Evolutionary conservation across 2,888 invertebrate genomes (phyloP), one percentile per base, ranked within the genome.

Genomic region (Rhingia rostrata): DNA sequence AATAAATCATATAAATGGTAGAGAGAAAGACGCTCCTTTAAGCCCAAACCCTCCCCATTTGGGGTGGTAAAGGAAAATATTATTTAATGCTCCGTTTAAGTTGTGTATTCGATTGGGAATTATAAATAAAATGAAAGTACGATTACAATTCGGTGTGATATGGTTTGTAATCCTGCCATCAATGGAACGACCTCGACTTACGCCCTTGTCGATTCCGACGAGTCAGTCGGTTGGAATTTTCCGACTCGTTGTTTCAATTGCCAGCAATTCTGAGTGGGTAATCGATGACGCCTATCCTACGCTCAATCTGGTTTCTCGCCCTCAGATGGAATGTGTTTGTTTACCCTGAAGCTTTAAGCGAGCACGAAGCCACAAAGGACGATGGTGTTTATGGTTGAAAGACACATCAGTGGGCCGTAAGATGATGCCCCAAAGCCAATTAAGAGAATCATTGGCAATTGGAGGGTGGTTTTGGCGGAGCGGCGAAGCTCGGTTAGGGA

Each of bases 31-130:
- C 49, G 51, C 49, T 73, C 66, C 58, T 67, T 67, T 47, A 22
- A 33, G 12, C 14, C 2, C 37, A 10, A 32, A 4, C 4, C n/a
- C 22, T 12, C 41, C 43, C 10, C 14, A 0, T 30, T 10, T n/a
- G 47, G 12, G 41, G 49, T 41, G 6, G 61, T 32, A 61, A 32
- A 53, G 35, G 60, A 77, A 67, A 83, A 83, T 83, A 79, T 79
- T 84, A 84, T 80, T 84, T 74, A 80, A 84, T 84, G 80, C 74
- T 70, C 70, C 80, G 80, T 80, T 84, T 80, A 80, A 84, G 74
- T 74, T 74, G 80, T 84, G 69, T 80, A 74, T 64, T 80, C 80
- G 75, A 80, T 80, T 80, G 84, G 64, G 66, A 75, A 80, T 84
- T 80, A 80, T 74, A 80, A 60, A 74, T 69, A 84, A 74, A 84